Evolutionary conservation across 1,140 invertebrate species (phyloP).

Genomic region (Tetramorium simillimum): DNA sequence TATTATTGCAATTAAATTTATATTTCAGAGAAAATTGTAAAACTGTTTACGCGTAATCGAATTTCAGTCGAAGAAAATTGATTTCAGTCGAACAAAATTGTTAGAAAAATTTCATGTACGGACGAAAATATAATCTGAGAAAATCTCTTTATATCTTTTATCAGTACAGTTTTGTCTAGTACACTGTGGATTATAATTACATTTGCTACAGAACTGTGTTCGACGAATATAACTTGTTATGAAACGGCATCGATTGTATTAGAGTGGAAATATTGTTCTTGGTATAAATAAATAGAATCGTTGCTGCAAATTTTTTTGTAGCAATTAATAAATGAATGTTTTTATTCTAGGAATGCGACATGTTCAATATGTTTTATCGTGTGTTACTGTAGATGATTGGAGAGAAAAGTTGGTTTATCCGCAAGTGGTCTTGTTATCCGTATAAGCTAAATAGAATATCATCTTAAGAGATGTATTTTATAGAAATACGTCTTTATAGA

Average conservation of each 20-base stretch:
- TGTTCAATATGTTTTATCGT: not conserved
- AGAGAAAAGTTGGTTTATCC: not conserved
- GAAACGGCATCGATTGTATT: not conserved
- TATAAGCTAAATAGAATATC: slow-evolving; percentile 1
- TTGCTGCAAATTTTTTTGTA: slow-evolving; percentile 1
- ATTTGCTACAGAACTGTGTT: not conserved
- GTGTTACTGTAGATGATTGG: not conserved
- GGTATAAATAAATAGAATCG: slow-evolving; percentile 14
- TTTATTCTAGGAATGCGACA: not conserved
- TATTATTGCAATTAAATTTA: not conserved
- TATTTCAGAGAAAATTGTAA: not conserved
- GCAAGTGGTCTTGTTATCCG: not conserved
- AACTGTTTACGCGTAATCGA: not conserved
- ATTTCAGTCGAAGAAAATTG: not conserved
- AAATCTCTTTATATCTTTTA: not conserved
- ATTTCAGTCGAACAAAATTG: not conserved
- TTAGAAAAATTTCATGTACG: not conserved
- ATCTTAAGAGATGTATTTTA: not conserved
- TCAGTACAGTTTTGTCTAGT: not conserved
- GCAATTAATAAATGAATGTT: not conserved
- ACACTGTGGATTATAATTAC: not conserved
- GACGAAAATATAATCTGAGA: not conserved
- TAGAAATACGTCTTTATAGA: not conserved
- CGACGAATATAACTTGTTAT: not conserved
- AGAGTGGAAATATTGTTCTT: slow-evolving; percentile 15